Conservation (phyloP, 2,113 vertebrate species). For the Cheilinus undulatus region DNA sequence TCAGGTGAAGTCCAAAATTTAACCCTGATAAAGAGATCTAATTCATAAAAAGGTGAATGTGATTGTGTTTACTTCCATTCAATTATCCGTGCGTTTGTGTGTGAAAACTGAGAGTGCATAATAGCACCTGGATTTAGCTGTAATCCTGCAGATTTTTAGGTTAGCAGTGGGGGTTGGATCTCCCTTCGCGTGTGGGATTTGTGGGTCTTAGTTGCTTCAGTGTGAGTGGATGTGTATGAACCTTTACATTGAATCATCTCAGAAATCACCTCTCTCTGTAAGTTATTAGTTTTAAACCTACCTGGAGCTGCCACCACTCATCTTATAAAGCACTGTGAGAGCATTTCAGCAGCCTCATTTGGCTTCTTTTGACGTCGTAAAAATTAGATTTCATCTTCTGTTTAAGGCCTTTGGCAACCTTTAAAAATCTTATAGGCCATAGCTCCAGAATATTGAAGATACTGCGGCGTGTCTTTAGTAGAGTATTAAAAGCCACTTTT, state of each 20-base stretch:
- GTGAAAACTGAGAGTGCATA: slow-evolving; percentile 41
- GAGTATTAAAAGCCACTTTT: background rate
- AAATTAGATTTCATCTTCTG: background rate
- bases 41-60: background rate
- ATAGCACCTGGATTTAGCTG: slow-evolving; percentile 64
- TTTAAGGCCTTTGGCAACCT: background rate
- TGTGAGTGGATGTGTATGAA: slow-evolving; percentile 23
- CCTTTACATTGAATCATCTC: slow-evolving; percentile 13
- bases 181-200: slow-evolving; percentile 58
- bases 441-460: background rate
- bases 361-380: background rate
- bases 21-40: background rate
- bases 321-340: too few species aligned
- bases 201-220: slow-evolving; percentile 27
- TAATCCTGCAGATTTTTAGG: slow-evolving; percentile 66
- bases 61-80: slow-evolving; percentile 11
- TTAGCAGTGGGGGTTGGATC: slow-evolving; percentile 40
- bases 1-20: background rate
- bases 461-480: background rate
- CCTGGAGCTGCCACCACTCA: slow-evolving; percentile 2
- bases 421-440: background rate
- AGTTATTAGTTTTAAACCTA: too few species aligned
- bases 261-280: background rate
- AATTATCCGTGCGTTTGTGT: slow-evolving; percentile 23
- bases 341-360: too few species aligned